Base-by-base conservation (phyloP, 1,140 invertebrate genomes). In the Caenorhabditis brenneri region DNA sequence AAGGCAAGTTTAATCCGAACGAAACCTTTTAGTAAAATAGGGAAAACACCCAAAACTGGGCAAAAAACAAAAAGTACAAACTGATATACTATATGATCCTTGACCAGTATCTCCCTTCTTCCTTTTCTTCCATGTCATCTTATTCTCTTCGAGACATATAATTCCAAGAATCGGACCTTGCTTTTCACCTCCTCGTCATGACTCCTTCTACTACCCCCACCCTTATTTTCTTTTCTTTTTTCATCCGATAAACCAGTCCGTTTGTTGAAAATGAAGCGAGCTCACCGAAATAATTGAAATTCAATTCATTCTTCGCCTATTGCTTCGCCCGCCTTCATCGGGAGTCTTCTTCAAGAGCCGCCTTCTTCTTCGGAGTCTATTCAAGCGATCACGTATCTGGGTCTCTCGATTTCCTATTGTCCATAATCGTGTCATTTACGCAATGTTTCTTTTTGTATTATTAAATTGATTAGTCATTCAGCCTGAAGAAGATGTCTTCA, bases 381-480 rank as follows among this genome's bases (percentile, higher is more conserved):
- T 74, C 65, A 74, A 42, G 65, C 65, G 65, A 74, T 74, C 65
- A 42, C 65, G n/a, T 24, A 5, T 42, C 39, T 22, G 65, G n/a
- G 36, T 24, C 36, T 74, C 65, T 74, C 65, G n/a, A 42, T 74
- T 74, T 22, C 10, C 4, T n/a, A 19, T 42, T 9, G 6, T 74
- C 65, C 42, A 4, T 74, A 33, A 7, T 74, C 65, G 33, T 42
- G 16, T 74, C 65, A 42, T 74, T 42, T 46, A 46, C 36, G 65
- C 65, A 42, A 74, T 74, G 65, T 74, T 74, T 74, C 65, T 74
- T 74, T 74, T 39, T 74, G 36, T 74, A 46, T 74, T 74, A 74
- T 74, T 74, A 74, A 74, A 74, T 74, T 74, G 65, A 74, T 74
- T 74, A 74, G 65, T 74, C 65, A 74, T 74, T 74, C 65, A 74